Conservation (phyloP, 2,888 invertebrate species). For the Andrena minutula region DNA sequence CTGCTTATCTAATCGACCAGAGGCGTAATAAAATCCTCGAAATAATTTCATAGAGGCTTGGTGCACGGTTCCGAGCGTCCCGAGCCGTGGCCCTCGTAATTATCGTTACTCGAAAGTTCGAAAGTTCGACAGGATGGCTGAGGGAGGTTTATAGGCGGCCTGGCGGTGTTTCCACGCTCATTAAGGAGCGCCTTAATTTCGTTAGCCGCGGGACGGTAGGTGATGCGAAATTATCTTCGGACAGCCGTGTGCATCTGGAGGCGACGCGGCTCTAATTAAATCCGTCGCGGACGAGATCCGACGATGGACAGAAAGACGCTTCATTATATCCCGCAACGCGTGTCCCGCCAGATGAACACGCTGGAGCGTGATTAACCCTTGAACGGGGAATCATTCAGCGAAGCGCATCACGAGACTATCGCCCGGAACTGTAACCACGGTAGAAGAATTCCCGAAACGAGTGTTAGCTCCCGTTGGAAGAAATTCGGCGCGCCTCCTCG, state of each 20-base stretch:
- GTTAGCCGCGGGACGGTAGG: constrained; percentile 42
- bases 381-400: too few species aligned
- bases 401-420: too few species aligned
- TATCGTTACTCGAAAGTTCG: constrained; percentile 5
- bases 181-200: constrained; percentile 49
- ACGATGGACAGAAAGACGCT: not conserved
- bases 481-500: too few species aligned
- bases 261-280: constrained; percentile 73
- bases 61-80: not conserved
- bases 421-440: too few species aligned
- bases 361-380: constrained; percentile 20
- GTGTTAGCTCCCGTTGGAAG: too few species aligned
- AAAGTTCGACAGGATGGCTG: not conserved
- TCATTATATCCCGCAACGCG: constrained; percentile 23
- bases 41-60: not conserved
- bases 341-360: constrained; percentile 31
- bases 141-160: constrained; percentile 14
- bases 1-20: too few species aligned
- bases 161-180: constrained; percentile 41
- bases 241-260: constrained; percentile 43
- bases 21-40: too few species aligned
- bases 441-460: too few species aligned
- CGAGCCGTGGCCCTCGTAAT: constrained; percentile 3
- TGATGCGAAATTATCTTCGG: constrained; percentile 53
- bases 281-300: constrained; percentile 60